phyloP scores from a whole-genome alignment of 1,140 invertebrate genomes.

The Lordiphosa mommai region DNA sequence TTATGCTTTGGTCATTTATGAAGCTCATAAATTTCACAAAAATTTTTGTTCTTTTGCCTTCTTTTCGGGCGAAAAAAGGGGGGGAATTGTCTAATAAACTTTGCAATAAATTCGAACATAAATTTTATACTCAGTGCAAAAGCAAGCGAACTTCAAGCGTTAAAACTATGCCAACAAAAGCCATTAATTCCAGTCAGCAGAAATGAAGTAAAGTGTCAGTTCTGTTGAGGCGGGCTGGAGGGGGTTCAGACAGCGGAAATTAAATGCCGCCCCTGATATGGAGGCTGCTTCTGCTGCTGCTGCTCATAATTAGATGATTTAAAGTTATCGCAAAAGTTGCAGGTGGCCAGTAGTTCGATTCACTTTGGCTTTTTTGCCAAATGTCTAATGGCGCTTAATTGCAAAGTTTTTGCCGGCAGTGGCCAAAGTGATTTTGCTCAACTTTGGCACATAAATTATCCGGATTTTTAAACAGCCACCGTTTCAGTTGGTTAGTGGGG shows the following conservation, averaged over 20 bases:
- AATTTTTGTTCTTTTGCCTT: slow-evolving; percentile 40
- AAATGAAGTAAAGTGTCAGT: slow-evolving; percentile 78
- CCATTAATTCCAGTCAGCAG: slow-evolving; percentile 76
- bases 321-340: slow-evolving; percentile 78
- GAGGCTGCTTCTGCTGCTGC: slow-evolving; percentile 45
- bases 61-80: slow-evolving; percentile 36
- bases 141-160: slow-evolving; percentile 70
- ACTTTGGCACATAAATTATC: slow-evolving; percentile 74
- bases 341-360: slow-evolving; percentile 37
- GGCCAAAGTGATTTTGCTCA: slow-evolving; percentile 70
- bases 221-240: slow-evolving; percentile 25
- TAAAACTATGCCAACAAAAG: slow-evolving; percentile 78
- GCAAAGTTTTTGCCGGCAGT: slow-evolving; percentile 60
- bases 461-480: slow-evolving; percentile 47
- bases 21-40: slow-evolving; percentile 71
- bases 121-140: slow-evolving; percentile 65
- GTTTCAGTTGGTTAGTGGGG: background rate
- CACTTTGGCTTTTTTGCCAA: slow-evolving; percentile 57
- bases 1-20: slow-evolving; percentile 74
- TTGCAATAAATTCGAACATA: slow-evolving; percentile 78
- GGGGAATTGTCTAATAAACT: slow-evolving; percentile 75
- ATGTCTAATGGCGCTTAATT: slow-evolving; percentile 67
- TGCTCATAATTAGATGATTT: slow-evolving; percentile 79
- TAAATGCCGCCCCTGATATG: slow-evolving; percentile 57
- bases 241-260: slow-evolving; percentile 57